Conservation (phyloP, 2,797 vertebrate species). For the Onychomys leucogaster region DNA sequence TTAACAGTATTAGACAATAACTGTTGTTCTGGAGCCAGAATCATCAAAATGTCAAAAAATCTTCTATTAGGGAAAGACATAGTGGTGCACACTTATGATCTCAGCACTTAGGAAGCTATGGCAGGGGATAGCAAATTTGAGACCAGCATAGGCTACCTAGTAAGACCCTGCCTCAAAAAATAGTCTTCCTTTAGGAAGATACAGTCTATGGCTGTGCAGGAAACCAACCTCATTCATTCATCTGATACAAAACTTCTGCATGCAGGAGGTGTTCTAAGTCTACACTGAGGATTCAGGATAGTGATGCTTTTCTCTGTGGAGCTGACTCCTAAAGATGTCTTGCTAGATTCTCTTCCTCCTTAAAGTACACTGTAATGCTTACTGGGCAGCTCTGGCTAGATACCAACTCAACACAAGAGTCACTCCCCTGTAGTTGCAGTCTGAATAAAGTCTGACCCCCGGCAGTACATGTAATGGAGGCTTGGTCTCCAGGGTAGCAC, state of each 20-base stretch:
- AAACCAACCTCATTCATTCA: neutral
- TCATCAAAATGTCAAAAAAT: neutral
- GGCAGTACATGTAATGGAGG: neutral
- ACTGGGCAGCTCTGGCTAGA: neutral
- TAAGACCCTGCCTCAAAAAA: neutral
- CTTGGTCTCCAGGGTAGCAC: neutral
- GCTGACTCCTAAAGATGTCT: neutral
- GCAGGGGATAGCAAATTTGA: neutral
- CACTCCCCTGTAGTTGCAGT: neutral
- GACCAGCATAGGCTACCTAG: neutral
- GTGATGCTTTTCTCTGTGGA: neutral
- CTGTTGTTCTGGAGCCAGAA: neutral
- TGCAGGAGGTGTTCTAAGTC: fast-evolving
- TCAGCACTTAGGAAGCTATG: no score
- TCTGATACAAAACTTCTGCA: neutral
- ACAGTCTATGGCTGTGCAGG: neutral
- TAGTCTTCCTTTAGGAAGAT: neutral
- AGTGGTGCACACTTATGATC: neutral
- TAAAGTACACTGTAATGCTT: no score
- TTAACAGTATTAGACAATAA: neutral
- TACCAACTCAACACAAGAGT: neutral
- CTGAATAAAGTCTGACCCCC: neutral
- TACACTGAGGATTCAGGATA: no score
- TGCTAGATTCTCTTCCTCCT: neutral
- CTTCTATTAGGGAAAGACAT: neutral